Percentiles rank a stretch among this genome's conserved stretches.
Evolutionary conservation across 2,113 vertebrate species (phyloP).

Genomic region (Noctilio leporinus): DNA sequence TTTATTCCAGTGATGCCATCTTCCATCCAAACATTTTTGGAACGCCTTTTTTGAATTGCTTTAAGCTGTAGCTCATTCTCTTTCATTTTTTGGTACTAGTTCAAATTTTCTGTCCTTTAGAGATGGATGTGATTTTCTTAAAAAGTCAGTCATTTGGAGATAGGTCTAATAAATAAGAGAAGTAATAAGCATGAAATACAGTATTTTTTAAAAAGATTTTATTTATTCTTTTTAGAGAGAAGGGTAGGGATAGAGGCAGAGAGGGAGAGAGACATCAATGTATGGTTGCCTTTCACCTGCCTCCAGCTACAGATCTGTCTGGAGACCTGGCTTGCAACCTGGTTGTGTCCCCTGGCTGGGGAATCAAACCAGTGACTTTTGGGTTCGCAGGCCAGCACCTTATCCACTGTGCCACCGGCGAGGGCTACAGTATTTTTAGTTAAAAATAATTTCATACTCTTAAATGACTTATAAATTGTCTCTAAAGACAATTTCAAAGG

Average conservation of each 20-base stretch:
- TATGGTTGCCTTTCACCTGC: too few species aligned
- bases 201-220: conserved; percentile 9
- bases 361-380: too few species aligned
- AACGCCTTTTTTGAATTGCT: background rate
- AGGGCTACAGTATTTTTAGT: conserved; percentile 5
- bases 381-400: too few species aligned
- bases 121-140: background rate
- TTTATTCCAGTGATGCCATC: background rate
- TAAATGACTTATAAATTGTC: background rate
- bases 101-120: conserved; percentile 1
- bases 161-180: background rate
- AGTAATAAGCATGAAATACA: background rate
- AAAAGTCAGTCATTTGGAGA: background rate
- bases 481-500: background rate
- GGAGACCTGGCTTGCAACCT: too few species aligned
- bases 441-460: background rate
- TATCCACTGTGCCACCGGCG: too few species aligned
- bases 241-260: too few species aligned
- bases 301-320: too few species aligned
- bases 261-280: too few species aligned
- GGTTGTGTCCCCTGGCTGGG: too few species aligned
- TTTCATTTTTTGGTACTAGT: background rate
- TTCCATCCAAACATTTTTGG: background rate
- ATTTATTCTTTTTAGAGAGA: too few species aligned
- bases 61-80: background rate